Base-by-base conservation (phyloP, 2,113 vertebrate species). In the Drymodes brunneopygia region DNA sequence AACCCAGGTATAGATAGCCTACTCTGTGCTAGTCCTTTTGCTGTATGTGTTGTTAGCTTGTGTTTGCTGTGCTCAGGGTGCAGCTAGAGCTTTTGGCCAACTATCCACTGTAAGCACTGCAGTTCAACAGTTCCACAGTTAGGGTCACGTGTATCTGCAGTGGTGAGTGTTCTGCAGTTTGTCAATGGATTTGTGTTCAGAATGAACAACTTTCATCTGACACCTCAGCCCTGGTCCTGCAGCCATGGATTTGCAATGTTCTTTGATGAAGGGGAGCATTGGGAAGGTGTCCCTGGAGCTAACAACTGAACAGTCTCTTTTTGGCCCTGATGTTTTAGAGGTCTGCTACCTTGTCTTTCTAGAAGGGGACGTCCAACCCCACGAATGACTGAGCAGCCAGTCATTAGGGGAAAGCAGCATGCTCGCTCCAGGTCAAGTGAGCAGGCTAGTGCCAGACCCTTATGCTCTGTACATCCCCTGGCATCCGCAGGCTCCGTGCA, bases 301-400 rank as follows among this genome's bases (percentile, higher is more conserved):
- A 96, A 94, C 97, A 96, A 97, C 97, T 97, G 94, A 97, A 98
- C 90, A 51, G 92, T 96, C 94, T 97, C 79, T 98, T 97, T 98
- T 96, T 98, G 97, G 90, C 96, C 97, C 96, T 97, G 94, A 94
- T 98, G 92, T 98, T 97, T 97, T 97, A 98, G 98, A 97, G 97
- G 95, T 95, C 95, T 97, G 91, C 97, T 94, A 86, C 95, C 97
- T 90, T 96, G 96, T 96, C 94, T 97, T 97, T 97, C 96, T 98
- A 97, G 98, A 97, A 97, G 98, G 97, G 97, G 93, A 95, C 90
- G 98, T 95, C 96, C 97, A 97, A 65, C 95, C 98, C 98, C 96
- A 96, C 84, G 94, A 97, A 79, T 92, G 6, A 65, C 87, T 97
- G 97, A 98, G 95, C 97, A 98, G 44, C 88, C 98, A 97, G 92